These are phyloP conservation scores for Melikaiella ostensackeni DNA, from an alignment of 2,888 invertebrate genomes.

Conservation along the genomic window DNA sequence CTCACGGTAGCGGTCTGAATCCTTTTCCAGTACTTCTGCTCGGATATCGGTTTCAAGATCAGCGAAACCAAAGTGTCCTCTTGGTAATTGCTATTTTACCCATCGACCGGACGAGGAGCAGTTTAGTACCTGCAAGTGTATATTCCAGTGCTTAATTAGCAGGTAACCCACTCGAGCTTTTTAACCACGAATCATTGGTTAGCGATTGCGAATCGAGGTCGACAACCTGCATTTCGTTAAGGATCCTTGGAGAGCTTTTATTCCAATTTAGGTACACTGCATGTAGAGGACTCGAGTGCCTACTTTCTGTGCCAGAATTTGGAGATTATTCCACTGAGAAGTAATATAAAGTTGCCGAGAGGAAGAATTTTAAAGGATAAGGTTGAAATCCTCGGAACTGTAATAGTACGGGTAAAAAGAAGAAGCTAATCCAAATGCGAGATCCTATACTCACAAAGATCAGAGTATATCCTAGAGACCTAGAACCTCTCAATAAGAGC, in stretches of 20 bases:
- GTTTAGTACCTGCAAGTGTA: slow-evolving; percentile 31
- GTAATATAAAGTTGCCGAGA: slow-evolving; percentile 34
- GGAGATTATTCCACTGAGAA: slow-evolving; percentile 11
- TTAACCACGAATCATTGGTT: slow-evolving; percentile 38
- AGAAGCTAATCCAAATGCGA: neutral
- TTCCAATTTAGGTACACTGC: slow-evolving; percentile 31
- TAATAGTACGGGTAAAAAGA: neutral
- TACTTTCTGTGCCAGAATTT: slow-evolving; percentile 27
- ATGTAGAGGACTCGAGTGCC: slow-evolving; percentile 2
- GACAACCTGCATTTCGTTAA: slow-evolving; percentile 16
- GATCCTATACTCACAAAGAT: too few species aligned
- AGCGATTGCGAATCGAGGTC: slow-evolving; percentile 28
- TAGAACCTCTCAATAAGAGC: neutral
- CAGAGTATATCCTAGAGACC: neutral
- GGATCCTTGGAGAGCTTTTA: slow-evolving; percentile 31
- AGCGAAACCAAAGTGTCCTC: slow-evolving; percentile 38
- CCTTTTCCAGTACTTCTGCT: slow-evolving; percentile 17
- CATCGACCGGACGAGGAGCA: slow-evolving; percentile 11
- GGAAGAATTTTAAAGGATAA: slow-evolving; percentile 3
- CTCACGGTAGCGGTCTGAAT: slow-evolving; percentile 14
- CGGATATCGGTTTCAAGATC: slow-evolving; percentile 37
- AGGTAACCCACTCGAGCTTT: slow-evolving; percentile 37
- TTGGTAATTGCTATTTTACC: slow-evolving; percentile 34
- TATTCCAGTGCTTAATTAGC: slow-evolving; percentile 32
- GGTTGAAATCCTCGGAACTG: neutral